Evolutionary conservation across 2,888 invertebrate species (phyloP).

Genomic region (Apantesis nais): DNA sequence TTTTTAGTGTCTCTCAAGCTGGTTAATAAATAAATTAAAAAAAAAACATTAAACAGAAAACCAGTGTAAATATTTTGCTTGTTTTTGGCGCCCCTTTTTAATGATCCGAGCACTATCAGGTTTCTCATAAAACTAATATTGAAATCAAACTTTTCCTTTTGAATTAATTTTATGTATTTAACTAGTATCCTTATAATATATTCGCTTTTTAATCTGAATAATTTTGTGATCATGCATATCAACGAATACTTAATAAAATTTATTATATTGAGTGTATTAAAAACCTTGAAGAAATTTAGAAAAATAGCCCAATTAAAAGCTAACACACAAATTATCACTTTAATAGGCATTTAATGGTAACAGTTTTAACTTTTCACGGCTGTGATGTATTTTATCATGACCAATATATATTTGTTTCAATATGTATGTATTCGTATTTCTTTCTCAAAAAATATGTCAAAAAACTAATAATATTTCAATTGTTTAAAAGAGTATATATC

Average conservation of each 20-base stretch:
- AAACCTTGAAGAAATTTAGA: conserved; percentile 3
- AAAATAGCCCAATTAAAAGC: conserved; percentile 14
- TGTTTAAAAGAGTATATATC: not conserved
- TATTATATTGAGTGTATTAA: conserved; percentile 8
- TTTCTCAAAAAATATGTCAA: not conserved
- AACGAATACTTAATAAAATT: conserved; percentile 13
- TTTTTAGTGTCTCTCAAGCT: not conserved
- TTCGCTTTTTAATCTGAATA: conserved; percentile 21
- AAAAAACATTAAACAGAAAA: not conserved
- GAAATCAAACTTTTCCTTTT: conserved; percentile 20
- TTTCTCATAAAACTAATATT: conserved; percentile 16
- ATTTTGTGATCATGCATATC: conserved; percentile 18
- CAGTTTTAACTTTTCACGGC: conserved; percentile 7
- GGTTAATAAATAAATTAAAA: not conserved
- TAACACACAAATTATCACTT: conserved; percentile 8
- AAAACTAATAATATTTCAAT: not conserved
- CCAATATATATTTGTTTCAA: not conserved
- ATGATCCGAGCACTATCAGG: conserved; percentile 9
- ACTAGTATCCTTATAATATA: conserved; percentile 16
- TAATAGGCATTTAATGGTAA: conserved; percentile 16
- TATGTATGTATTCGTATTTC: not conserved
- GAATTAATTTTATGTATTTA: conserved; percentile 14
- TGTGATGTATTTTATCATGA: conserved; percentile 1
- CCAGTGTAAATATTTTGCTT: not conserved
- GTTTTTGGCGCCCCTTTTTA: not conserved